phyloP scores from a whole-genome alignment of 2,797 vertebrate genomes.

The Babyrousa celebensis region DNA sequence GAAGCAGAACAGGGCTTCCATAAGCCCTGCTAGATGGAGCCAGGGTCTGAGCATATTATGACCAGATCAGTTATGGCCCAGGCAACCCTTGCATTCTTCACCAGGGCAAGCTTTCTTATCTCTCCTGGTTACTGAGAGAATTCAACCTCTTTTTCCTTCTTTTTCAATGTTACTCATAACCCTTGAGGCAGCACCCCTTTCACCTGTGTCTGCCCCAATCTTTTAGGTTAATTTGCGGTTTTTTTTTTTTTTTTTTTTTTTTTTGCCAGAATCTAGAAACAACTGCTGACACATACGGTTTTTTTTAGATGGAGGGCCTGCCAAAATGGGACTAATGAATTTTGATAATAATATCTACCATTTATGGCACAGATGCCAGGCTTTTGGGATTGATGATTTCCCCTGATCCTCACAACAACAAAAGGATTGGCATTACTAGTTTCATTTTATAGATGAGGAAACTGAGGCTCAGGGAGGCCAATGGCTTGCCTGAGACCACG shows the following conservation, averaged over 20 bases:
- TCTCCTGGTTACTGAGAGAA: neutral
- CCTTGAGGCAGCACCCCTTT: neutral
- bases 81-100: neutral
- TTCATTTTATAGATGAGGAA: conserved; percentile 24
- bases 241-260: neutral
- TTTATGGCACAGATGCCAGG: neutral
- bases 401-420: neutral
- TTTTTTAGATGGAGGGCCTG: conserved; percentile 26
- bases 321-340: conserved; percentile 31
- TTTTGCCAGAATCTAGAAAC: conserved; percentile 21
- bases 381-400: neutral
- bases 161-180: conserved; percentile 9
- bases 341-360: conserved; percentile 34
- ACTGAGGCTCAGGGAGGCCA: conserved; percentile 20
- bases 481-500: neutral
- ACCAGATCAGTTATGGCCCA: neutral
- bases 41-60: conserved; percentile 28
- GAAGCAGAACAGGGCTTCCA: conserved; percentile 30
- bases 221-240: conserved; percentile 61
- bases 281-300: conserved; percentile 31
- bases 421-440: neutral
- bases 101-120: conserved; percentile 19
- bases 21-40: neutral
- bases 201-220: neutral
- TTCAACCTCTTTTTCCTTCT: neutral